phyloP scores from a whole-genome alignment of 2,888 invertebrate species.

The Rapana venosa region DNA sequence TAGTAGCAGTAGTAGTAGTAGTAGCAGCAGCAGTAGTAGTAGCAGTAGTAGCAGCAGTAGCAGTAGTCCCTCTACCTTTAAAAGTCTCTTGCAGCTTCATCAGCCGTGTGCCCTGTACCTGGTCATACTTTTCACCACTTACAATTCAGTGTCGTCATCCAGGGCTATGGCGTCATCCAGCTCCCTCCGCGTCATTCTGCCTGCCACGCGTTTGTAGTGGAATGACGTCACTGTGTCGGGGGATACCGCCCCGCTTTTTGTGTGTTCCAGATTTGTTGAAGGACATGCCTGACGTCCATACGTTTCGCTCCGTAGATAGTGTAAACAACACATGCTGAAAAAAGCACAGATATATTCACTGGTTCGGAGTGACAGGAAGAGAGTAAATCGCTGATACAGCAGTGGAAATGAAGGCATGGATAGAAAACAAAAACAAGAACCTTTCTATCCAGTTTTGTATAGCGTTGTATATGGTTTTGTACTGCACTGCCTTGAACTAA shows the following conservation, averaged over 20 bases:
- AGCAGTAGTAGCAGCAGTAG: too few species aligned
- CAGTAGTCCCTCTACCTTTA: not conserved
- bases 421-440: too few species aligned
- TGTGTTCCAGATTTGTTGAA: not conserved
- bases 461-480: too few species aligned
- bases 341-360: too few species aligned
- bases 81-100: slow-evolving; percentile 23
- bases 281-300: not conserved
- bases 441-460: too few species aligned
- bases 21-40: too few species aligned
- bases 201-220: slow-evolving; percentile 5
- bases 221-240: not conserved
- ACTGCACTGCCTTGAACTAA: too few species aligned
- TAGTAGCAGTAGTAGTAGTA: too few species aligned
- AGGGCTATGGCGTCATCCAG: slow-evolving; percentile 6
- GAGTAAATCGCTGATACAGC: too few species aligned
- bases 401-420: too few species aligned
- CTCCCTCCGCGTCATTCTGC: not conserved
- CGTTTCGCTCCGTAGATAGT: not conserved
- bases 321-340: not conserved
- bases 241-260: not conserved
- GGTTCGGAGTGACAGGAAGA: too few species aligned
- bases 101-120: not conserved
- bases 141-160: slow-evolving; percentile 14
- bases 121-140: slow-evolving; percentile 4